Percentiles rank a stretch among this genome's conserved stretches.
Evolutionary conservation across 2,797 vertebrate species (phyloP).

Genomic region (Platyrinchus mystaceus): DNA sequence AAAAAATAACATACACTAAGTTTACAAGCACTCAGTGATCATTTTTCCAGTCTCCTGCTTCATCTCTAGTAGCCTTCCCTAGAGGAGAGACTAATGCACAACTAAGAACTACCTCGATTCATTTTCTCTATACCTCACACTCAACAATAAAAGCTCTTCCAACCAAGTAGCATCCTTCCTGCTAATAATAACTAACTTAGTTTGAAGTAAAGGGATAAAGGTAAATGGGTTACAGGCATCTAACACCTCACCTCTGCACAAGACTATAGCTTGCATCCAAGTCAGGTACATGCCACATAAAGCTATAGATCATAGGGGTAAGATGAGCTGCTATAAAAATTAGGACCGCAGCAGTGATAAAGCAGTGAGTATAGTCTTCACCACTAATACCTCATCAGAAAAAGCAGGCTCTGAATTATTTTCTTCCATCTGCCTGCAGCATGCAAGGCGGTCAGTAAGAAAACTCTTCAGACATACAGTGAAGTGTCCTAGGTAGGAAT

Average conservation of each 20-base stretch:
- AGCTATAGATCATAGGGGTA: neutral
- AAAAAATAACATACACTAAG: neutral
- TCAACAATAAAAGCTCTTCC: neutral
- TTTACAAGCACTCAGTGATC: neutral
- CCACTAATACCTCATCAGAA: neutral
- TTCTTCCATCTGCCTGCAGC: neutral
- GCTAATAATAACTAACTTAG: no score
- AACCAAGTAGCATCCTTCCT: neutral
- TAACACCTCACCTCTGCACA: neutral
- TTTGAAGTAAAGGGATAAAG: neutral
- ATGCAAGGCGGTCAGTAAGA: neutral
- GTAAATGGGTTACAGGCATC: neutral
- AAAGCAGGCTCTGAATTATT: neutral
- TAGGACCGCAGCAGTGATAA: neutral
- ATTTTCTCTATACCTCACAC: neutral
- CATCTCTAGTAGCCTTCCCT: neutral
- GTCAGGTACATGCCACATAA: neutral
- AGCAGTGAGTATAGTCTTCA: neutral
- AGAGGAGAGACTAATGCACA: neutral
- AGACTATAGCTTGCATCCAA: neutral
- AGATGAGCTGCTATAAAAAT: neutral
- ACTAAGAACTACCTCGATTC: neutral
- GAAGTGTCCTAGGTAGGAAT: neutral
- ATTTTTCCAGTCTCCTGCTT: neutral
- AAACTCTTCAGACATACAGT: neutral